Evolutionary conservation across 1,140 invertebrate genomes (phyloP).

Genomic region (Daktulosphaira vitifoliae): DNA sequence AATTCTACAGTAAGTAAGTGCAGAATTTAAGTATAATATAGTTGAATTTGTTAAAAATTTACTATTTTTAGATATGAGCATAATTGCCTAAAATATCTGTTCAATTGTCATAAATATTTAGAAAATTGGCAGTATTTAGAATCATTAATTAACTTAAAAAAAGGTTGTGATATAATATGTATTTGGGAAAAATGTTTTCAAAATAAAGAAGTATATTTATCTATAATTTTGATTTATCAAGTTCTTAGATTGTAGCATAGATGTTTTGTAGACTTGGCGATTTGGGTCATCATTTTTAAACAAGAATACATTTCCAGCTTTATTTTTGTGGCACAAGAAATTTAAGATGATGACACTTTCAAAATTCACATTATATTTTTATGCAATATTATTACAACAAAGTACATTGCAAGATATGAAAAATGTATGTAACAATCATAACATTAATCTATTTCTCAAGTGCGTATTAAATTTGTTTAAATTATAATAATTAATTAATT

Average conservation of each 20-base stretch:
- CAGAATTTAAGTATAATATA: not conserved
- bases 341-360: constrained; percentile 8
- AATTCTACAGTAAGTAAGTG: constrained; percentile 12
- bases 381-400: constrained; percentile 13
- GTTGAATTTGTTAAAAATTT: not conserved
- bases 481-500: not conserved
- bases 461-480: not conserved
- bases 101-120: constrained; percentile 10
- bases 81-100: constrained; percentile 1
- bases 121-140: constrained; percentile 3
- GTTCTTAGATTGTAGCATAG: too few relatives aligned
- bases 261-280: constrained; percentile 1
- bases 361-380: constrained; percentile 22
- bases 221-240: too few relatives aligned
- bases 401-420: constrained; percentile 6
- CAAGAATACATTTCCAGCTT: constrained; percentile 11
- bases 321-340: constrained; percentile 6
- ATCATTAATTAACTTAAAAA: not conserved
- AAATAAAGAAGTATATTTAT: constrained; percentile 7
- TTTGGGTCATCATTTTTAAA: not conserved
- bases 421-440: not conserved
- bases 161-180: not conserved
- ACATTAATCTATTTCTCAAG: constrained; percentile 6
- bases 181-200: constrained; percentile 7
- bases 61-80: constrained; percentile 4